phyloP scores from a whole-genome alignment of 2,888 invertebrate species.

The Amphimallon solstitiale region DNA sequence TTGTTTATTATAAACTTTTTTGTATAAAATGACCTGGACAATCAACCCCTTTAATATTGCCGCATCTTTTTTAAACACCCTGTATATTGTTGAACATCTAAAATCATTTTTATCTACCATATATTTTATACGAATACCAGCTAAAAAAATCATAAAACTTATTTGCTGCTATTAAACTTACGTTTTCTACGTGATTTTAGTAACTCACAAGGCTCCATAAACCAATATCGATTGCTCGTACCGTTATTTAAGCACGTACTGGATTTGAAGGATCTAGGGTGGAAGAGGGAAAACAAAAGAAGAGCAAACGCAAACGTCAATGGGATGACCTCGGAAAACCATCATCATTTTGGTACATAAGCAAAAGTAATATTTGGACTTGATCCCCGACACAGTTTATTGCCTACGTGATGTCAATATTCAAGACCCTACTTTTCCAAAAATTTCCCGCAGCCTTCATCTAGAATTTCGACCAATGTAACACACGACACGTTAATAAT shows the following conservation, averaged over 20 bases:
- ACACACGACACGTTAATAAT: background rate
- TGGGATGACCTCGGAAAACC: constrained; percentile 13
- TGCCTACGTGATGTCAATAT: constrained; percentile 60
- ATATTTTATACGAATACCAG: too few species aligned
- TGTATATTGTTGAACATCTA: too few species aligned
- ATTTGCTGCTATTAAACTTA: background rate
- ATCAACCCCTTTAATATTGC: too few species aligned
- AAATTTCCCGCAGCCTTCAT: constrained; percentile 13
- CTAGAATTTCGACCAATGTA: constrained; percentile 16
- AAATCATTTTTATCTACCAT: too few species aligned
- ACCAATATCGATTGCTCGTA: constrained; percentile 10
- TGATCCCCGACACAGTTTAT: constrained; percentile 57
- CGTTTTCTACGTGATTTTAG: constrained; percentile 4
- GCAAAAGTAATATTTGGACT: constrained; percentile 56
- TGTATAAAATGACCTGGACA: too few species aligned
- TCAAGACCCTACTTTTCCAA: constrained; percentile 41
- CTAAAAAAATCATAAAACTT: too few species aligned
- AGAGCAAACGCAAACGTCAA: constrained; percentile 21
- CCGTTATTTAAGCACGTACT: constrained; percentile 24
- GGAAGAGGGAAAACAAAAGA: constrained; percentile 23
- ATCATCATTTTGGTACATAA: constrained; percentile 7
- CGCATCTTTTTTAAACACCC: too few species aligned
- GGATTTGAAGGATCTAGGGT: constrained; percentile 21
- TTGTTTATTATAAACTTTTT: too few species aligned
- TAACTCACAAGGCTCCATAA: background rate